Percentiles rank a stretch among this genome's conserved stretches.
These are phyloP conservation scores for Syrmaticus mikado DNA, from an alignment of 2,113 vertebrate genomes.

Conservation along the genomic window DNA sequence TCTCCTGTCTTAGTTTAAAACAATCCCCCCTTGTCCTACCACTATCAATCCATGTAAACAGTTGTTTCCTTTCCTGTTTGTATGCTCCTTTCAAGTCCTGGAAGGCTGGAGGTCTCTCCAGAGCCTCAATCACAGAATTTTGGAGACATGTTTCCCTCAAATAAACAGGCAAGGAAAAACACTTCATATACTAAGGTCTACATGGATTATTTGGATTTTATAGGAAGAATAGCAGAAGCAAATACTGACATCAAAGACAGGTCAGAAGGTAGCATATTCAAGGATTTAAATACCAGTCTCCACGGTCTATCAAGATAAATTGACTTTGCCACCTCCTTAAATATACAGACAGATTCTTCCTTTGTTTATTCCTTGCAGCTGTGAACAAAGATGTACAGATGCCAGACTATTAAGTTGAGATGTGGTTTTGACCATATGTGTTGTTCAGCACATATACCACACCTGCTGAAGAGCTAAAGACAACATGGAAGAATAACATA, in stretches of 20 bases:
- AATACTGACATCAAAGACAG: background rate
- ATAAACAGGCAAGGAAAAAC: background rate
- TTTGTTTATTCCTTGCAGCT: background rate
- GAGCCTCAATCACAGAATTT: background rate
- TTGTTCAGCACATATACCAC: background rate
- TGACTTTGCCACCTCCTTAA: background rate
- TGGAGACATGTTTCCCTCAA: background rate
- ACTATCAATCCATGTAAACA: no score
- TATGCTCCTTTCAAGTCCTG: no score
- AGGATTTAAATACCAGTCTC: background rate
- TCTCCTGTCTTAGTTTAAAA: no score
- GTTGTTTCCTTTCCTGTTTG: no score
- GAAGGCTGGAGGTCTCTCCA: no score
- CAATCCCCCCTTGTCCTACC: no score
- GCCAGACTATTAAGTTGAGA: background rate
- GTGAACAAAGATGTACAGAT: background rate
- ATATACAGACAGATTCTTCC: background rate
- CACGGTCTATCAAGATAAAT: rapidly evolving
- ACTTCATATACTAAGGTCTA: background rate
- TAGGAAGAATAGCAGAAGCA: background rate
- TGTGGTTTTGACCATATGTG: background rate
- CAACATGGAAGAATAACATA: background rate
- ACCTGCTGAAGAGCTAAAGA: background rate
- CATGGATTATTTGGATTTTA: background rate
- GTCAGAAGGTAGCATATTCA: background rate